phyloP scores from a whole-genome alignment of 2,797 vertebrate species.

The Emydoidea blandingii region DNA sequence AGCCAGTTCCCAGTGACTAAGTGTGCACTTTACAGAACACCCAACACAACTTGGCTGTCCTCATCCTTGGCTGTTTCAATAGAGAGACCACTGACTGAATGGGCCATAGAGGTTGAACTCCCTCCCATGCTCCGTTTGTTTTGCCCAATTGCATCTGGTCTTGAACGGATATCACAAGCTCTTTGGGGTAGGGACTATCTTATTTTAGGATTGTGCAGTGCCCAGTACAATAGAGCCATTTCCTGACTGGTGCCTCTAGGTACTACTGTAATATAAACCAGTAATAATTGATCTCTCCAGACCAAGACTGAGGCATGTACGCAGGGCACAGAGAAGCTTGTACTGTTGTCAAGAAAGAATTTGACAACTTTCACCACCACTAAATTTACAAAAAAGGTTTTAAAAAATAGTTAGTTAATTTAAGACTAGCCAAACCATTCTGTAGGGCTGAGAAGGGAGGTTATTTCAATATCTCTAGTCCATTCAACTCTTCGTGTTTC shows the following conservation, averaged over 20 bases:
- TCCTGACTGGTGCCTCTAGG: not conserved
- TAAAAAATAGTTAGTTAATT: not conserved
- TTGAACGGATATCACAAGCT: not conserved
- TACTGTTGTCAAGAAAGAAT: not conserved
- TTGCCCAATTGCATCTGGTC: not conserved
- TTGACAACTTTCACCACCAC: accelerated
- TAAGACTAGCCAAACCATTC: not conserved
- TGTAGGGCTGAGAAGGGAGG: not conserved
- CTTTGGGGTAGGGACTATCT: not conserved
- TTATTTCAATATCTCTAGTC: accelerated
- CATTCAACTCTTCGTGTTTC: not conserved
- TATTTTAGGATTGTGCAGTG: not conserved
- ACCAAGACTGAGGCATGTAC: not conserved
- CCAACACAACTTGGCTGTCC: not conserved
- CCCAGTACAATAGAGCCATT: not conserved
- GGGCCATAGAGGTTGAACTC: not conserved
- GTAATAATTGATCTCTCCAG: not conserved
- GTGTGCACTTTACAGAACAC: not conserved
- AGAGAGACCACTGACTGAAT: not conserved
- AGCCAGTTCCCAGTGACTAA: not conserved
- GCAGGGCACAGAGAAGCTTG: not conserved
- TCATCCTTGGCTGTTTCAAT: not conserved
- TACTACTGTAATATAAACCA: not conserved
- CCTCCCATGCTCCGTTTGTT: not conserved
- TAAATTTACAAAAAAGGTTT: not conserved